Base-by-base conservation (phyloP, 1,140 invertebrate genomes). In the Drosophila busckii region DNA sequence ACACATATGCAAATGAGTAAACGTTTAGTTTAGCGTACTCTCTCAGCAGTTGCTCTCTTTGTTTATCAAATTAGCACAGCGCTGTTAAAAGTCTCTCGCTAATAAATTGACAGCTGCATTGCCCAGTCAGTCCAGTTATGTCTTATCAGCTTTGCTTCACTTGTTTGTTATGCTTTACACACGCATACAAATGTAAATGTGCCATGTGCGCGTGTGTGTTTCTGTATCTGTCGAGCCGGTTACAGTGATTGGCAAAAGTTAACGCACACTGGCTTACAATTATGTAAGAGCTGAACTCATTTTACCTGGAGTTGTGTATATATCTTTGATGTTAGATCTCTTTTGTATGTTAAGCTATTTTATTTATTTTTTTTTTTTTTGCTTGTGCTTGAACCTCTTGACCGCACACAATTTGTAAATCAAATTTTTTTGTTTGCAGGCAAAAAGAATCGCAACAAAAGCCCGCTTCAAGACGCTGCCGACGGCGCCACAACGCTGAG, bases 401-500 rank as follows among this genome's bases (percentile, higher is more conserved):
- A 25, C 22, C 34, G n/a, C n/a, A n/a, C n/a, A 17, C 17, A 22
- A 50, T 50, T 50, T 19, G 7, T 35, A 45, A 38, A 16, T 42
- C 17, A 46, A 41, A 41, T 26, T 5, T 16, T 16, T 15, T 19
- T 17, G 0, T 17, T 20, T 45, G 41, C 28, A 84, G 82, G 82
- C 37, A 73, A 69, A 40, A 85, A 85, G 38, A 85, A 76, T 23
- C 66, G 61, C 9, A 82, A 82, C 67, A 84, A 85, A 69, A 71
- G 65, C 37, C 70, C 70, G 5, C 28, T 68, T 3, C 50, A 63
- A 38, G 10, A 60, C n/a, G 31, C 45, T 9, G 19, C 32, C 4
- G 54, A 59, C 17, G 7, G 29, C 17, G 50, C 22, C 16, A 42
- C 46, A 17, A 28, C 42, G 29, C n/a, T 76, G 17, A 82, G 60